Evolutionary conservation across 2,888 invertebrate genomes (phyloP), one percentile per base, ranked within the genome.

Genomic region (Tipula lateralis): DNA sequence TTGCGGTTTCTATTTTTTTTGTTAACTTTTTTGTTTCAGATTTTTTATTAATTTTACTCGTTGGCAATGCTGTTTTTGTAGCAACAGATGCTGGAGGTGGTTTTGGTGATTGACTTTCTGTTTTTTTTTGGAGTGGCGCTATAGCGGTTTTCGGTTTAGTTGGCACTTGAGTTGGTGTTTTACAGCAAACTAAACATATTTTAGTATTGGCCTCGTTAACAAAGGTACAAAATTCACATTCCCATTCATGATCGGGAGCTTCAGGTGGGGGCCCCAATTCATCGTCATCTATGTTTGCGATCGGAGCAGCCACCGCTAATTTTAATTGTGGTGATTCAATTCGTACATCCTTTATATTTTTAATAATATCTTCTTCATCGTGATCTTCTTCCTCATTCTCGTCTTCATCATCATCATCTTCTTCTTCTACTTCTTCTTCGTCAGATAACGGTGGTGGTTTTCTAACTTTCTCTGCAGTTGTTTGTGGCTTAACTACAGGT

Each of bases 161-260:
- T 24, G 66, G 66, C 12, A 24, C 24, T 24, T 87, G 88, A 12
- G 92, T 92, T 0, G 93, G 93, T 0, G 97, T 97, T 88, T 96
- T 96, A 88, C 97, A 97, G 88, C 97, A 97, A 84, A 97, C 93
- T 13, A 93, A 92, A 88, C 97, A 97, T 50, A 97, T 95, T 87
- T 94, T 93, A 0, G 94, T 93, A 24, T 94, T 95, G 0, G 95
- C 91, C 85, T 95, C 94, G 88, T 97, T 97, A 2, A 96, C 94
- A 88, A 94, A 97, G 0, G 97, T 97, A 88, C 97, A 97, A 88
- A 96, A 96, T 88, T 96, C 96, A 89, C 97, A 97, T 86, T 95
- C 94, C 97, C 97, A 97, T 85, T 92, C 91, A 13, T 92, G 91
- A 50, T 89, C 90, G 0, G 93, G 93, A 13, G 92, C 91, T 0